Conservation (phyloP, 2,797 vertebrate genomes). For the Dendrocincla tyrannina region DNA sequence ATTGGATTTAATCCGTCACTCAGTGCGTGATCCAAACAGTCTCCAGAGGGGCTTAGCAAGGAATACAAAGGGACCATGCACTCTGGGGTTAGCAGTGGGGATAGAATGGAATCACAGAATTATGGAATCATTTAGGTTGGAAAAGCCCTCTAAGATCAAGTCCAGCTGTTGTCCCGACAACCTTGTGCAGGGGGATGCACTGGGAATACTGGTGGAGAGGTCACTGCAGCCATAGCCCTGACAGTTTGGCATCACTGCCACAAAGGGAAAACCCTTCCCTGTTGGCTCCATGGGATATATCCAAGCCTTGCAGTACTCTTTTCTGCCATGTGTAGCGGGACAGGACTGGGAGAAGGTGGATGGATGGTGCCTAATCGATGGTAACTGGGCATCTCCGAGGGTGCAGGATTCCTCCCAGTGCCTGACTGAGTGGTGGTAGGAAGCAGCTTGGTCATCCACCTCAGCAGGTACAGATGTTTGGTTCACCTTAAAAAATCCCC, state of each 20-base stretch:
- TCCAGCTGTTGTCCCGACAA: not conserved
- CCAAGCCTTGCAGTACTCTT: not conserved
- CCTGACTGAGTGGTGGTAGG: not conserved
- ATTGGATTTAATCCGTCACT: constrained; percentile 16
- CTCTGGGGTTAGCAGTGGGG: not conserved
- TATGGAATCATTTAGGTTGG: not conserved
- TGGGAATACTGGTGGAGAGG: rapidly evolving
- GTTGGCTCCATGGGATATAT: rapidly evolving
- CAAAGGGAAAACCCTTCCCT: not conserved
- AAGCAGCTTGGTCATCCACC: not conserved
- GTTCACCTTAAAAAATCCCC: not conserved
- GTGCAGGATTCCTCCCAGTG: not conserved
- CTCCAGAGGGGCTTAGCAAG: not conserved
- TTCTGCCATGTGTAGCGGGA: not conserved
- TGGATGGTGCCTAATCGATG: not conserved
- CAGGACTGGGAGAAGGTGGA: not conserved
- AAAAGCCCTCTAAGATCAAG: not conserved
- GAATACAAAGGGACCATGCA: not conserved
- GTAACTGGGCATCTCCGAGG: not conserved
- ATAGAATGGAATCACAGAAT: not conserved
- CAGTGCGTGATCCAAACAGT: not conserved
- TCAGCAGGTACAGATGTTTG: rapidly evolving
- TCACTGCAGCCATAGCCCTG: rapidly evolving
- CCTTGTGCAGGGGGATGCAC: not conserved
- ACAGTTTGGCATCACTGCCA: not conserved